Conservation (phyloP, 2,888 invertebrate species). For the Aquatica leii region DNA sequence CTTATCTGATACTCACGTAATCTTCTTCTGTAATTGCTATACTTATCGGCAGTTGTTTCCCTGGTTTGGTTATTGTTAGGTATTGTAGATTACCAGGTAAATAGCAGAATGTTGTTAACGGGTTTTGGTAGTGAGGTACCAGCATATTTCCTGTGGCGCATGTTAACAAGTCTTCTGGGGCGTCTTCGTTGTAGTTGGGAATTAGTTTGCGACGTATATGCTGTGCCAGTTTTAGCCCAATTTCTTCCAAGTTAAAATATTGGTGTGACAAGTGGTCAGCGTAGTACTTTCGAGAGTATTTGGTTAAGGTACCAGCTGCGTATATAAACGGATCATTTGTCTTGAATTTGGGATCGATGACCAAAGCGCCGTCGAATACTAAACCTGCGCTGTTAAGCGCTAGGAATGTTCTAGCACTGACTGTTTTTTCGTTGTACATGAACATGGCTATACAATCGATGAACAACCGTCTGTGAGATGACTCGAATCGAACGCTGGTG, state of each 20-base stretch:
- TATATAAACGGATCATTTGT: conserved; percentile 73
- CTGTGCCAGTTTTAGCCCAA: conserved; percentile 67
- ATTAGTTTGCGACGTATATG: conserved; percentile 38
- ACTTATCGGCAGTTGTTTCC: conserved; percentile 64
- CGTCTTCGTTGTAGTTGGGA: conserved; percentile 15
- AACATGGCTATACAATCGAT: conserved; percentile 67
- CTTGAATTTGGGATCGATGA: conserved; percentile 68
- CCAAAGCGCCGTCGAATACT: conserved; percentile 70
- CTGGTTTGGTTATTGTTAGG: conserved; percentile 67
- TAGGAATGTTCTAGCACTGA: conserved; percentile 57
- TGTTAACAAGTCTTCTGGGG: conserved; percentile 17
- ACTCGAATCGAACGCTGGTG: conserved; percentile 59
- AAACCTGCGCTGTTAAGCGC: conserved; percentile 65
- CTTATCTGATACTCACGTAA: conserved; percentile 46
- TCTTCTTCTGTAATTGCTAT: conserved; percentile 58
- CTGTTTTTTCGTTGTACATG: conserved; percentile 66
- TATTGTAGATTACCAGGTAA: conserved; percentile 71
- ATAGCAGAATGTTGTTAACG: conserved; percentile 60
- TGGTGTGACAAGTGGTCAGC: conserved; percentile 64
- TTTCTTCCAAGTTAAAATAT: conserved; percentile 69
- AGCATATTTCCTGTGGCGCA: conserved; percentile 33
- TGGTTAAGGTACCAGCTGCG: conserved; percentile 72
- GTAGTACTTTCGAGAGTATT: conserved; percentile 69
- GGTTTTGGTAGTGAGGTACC: conserved; percentile 56
- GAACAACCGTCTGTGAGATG: conserved; percentile 58